Conservation (phyloP, 2,888 invertebrate species). For the Agrotis ipsilon region DNA sequence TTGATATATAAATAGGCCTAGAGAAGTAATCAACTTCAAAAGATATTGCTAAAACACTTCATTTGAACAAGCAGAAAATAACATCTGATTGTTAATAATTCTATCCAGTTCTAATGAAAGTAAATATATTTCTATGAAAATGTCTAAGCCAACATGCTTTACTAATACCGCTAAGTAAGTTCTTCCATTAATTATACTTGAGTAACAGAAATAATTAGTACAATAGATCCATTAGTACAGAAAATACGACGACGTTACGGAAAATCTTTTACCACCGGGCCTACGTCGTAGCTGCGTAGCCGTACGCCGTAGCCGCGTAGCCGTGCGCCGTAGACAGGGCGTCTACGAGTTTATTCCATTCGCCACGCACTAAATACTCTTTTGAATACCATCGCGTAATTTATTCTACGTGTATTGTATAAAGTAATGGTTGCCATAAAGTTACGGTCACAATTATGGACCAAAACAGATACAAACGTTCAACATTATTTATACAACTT, state of each 20-base stretch:
- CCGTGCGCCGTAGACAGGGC: slow-evolving; percentile 45
- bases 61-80: neutral
- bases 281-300: slow-evolving; percentile 59
- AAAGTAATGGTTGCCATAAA: slow-evolving; percentile 61
- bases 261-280: slow-evolving; percentile 16
- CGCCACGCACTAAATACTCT: slow-evolving; percentile 59
- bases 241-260: slow-evolving; percentile 34
- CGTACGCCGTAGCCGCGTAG: slow-evolving; percentile 58
- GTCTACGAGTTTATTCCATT: slow-evolving; percentile 60
- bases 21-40: neutral
- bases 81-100: neutral
- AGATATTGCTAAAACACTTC: neutral
- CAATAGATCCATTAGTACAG: slow-evolving; percentile 53
- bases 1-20: no score
- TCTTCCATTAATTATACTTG: slow-evolving; percentile 39
- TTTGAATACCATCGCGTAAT: slow-evolving; percentile 54
- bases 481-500: slow-evolving; percentile 71
- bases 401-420: slow-evolving; percentile 63
- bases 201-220: slow-evolving; percentile 40
- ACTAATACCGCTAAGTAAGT: slow-evolving; percentile 39
- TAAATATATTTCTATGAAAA: slow-evolving; percentile 6
- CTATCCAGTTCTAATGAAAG: neutral
- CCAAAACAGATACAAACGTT: slow-evolving; percentile 72
- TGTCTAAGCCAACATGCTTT: neutral
- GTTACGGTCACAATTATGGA: slow-evolving; percentile 62